Base-by-base conservation (phyloP, 2,888 invertebrate genomes). In the Caenorhabditis drosophilae region DNA sequence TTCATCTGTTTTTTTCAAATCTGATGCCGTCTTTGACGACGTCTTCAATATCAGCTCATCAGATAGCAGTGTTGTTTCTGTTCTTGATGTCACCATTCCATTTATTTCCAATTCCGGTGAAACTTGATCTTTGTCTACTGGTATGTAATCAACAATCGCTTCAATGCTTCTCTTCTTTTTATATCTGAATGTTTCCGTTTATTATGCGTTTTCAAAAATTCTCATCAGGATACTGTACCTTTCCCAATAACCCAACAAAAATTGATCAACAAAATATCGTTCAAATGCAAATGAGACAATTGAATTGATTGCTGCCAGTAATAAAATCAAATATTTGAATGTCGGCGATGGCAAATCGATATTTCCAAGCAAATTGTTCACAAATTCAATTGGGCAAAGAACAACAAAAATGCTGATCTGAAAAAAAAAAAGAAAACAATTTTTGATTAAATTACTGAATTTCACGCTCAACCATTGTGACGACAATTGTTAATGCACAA, bases 221-320 rank as follows among this genome's bases (percentile, higher is more conserved):
- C 48, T 55, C 18, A n/a, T n/a, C n/a, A n/a, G n/a, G n/a, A n/a
- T n/a, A n/a, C n/a, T n/a, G n/a, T 31, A 80, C 78, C 71, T 61
- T 57, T 80, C 80, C 52, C 75, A 70, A 34, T 73, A 67, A 35
- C 73, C 74, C 34, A 78, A 57, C 18, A 80, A 54, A 35, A 80
- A 52, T 22, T 61, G 59, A 18, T 80, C 76, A 36, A 81, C 77
- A 35, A 80, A 55, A 38, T 58, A 73, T 9, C 54, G 73, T 45
- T 81, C 79, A 50, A 68, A 81, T 6, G 60, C 46, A 51, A 71
- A 80, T 9, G 66, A 66, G 25, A 59, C 23, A 16, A 25, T n/a
- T 20, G 60, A 36, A 12, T 50, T 55, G 15, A 49, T 16, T 2
- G 16, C 27, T 4, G 60, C 59, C 12, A 66, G 36, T n/a, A 44